Conservation (phyloP, 2,797 vertebrate species). For the Nasua narica region DNA sequence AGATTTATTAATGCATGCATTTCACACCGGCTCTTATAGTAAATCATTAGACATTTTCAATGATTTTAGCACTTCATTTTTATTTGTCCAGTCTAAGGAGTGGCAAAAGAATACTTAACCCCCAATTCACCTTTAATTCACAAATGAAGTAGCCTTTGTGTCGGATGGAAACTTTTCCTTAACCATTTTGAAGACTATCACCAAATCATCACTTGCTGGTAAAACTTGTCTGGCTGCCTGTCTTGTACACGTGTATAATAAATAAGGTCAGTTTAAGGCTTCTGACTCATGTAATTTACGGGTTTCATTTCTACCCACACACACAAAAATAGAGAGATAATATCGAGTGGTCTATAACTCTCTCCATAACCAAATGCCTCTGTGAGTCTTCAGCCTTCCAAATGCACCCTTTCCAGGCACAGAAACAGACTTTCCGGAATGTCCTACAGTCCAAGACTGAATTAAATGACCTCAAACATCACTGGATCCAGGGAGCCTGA, state of each 20-base stretch:
- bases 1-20: slow-evolving; percentile 76
- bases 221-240: neutral
- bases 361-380: neutral
- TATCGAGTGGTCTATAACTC: neutral
- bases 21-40: slow-evolving; percentile 70
- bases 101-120: slow-evolving; percentile 70
- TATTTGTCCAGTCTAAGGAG: slow-evolving; percentile 69
- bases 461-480: neutral
- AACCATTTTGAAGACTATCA: neutral
- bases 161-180: slow-evolving; percentile 1
- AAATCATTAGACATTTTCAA: slow-evolving; percentile 76
- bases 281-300: neutral
- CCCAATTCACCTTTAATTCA: slow-evolving; percentile 67
- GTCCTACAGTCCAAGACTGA: neutral
- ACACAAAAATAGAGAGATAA: neutral
- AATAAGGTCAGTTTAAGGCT: neutral
- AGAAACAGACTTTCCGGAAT: neutral
- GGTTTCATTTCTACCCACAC: neutral
- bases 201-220: neutral
- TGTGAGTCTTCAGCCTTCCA: neutral
- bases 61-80: slow-evolving; percentile 72
- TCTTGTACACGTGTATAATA: neutral
- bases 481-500: neutral
- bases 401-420: neutral
- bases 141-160: slow-evolving; percentile 46